Evolutionary conservation across 2,113 vertebrate genomes (phyloP).

Genomic region (Herpetotheres cachinnans): DNA sequence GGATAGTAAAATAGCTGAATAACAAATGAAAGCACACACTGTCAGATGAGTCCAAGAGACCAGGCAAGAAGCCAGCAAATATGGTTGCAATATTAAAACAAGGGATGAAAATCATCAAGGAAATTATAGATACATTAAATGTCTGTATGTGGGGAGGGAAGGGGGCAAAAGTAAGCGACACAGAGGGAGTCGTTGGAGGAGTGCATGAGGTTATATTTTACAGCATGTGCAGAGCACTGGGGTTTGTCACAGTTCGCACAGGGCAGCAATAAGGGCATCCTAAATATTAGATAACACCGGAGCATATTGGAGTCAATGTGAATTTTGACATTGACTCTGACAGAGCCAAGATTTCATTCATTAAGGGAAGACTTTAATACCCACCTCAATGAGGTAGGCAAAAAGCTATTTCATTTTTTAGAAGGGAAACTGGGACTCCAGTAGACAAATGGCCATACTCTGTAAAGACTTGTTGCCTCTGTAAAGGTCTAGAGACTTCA

Average conservation of each 20-base stretch:
- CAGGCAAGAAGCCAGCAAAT: slow-evolving; percentile 44
- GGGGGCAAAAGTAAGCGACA: neutral
- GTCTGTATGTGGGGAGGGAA: neutral
- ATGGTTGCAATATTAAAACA: slow-evolving; percentile 44
- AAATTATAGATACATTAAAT: slow-evolving; percentile 18
- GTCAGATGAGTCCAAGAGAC: neutral
- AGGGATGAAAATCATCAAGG: slow-evolving; percentile 21
- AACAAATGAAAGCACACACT: slow-evolving; percentile 13
- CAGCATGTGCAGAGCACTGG: neutral
- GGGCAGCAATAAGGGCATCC: neutral
- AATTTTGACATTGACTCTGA: neutral
- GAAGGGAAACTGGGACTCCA: neutral
- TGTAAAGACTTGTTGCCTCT: neutral
- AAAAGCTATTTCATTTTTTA: neutral
- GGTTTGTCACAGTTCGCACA: neutral
- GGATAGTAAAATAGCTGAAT: slow-evolving; percentile 24
- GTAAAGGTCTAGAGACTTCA: neutral
- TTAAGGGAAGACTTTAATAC: neutral
- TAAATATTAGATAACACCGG: neutral
- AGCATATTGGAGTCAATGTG: neutral
- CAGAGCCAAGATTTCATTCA: slow-evolving; percentile 6
- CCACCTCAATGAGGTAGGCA: neutral
- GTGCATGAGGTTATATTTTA: neutral
- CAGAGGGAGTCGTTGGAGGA: neutral
- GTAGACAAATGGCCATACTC: neutral